A percentile compares a stretch with the other conserved stretches of the same genome.
These are phyloP conservation scores for Teleogryllus occipitalis DNA, from an alignment of 1,140 invertebrate genomes.

Conservation along the genomic window DNA sequence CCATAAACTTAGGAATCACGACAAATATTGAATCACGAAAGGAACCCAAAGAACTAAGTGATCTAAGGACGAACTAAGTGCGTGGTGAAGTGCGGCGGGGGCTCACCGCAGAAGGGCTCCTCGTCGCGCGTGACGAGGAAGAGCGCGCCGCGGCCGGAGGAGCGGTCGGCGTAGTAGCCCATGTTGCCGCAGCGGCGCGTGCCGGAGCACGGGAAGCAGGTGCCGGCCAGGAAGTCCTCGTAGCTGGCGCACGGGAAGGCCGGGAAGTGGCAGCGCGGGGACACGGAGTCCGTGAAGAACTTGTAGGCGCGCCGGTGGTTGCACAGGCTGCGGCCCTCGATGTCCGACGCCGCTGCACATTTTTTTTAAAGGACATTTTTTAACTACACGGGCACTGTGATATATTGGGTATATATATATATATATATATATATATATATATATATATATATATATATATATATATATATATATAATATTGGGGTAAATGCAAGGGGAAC, in stretches of 20 bases:
- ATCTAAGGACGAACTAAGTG: neutral
- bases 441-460: too few species aligned
- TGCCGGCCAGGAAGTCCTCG: constrained; percentile 70
- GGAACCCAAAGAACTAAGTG: neutral
- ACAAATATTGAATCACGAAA: neutral
- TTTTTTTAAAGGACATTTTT: neutral
- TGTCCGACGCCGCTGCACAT: constrained; percentile 51
- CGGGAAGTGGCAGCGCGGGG: constrained; percentile 78
- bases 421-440: too few species aligned
- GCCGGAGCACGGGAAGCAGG: constrained; percentile 58
- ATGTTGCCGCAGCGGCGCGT: constrained; percentile 71
- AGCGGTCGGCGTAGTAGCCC: constrained; percentile 86
- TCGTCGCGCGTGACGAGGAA: constrained; percentile 83
- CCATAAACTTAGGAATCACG: too few species aligned
- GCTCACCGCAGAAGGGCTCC: constrained; percentile 80
- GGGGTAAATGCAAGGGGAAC: too few species aligned
- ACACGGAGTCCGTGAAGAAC: constrained; percentile 89
- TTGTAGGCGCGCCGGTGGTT: constrained; percentile 88
- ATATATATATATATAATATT: too few species aligned
- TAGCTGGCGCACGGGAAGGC: constrained; percentile 80
- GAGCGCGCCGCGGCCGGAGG: constrained; percentile 64
- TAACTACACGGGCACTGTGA: too few species aligned
- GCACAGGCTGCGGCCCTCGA: constrained; percentile 79
- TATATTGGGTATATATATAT: too few species aligned
- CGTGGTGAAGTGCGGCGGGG: neutral